Evolutionary conservation across 2,888 invertebrate species (phyloP).

Genomic region (Caprella mutica): DNA sequence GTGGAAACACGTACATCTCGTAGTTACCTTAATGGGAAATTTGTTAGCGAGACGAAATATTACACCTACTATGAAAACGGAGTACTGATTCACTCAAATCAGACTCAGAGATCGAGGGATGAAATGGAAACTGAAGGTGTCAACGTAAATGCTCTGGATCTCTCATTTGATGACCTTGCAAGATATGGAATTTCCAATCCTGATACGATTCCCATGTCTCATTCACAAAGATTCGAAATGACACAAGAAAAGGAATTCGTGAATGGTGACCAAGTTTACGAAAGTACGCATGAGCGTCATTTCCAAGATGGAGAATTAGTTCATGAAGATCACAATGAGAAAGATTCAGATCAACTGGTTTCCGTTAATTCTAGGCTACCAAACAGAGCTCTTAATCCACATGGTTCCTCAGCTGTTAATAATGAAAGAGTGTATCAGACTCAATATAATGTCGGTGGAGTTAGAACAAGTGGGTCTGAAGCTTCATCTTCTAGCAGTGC

Average conservation of each 20-base stretch:
- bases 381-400: neutral
- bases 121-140: slow-evolving; percentile 13
- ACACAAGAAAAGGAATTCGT: slow-evolving; percentile 22
- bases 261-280: slow-evolving; percentile 25
- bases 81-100: slow-evolving; percentile 21
- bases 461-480: no score
- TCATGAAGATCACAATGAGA: slow-evolving; percentile 24
- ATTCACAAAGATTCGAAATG: slow-evolving; percentile 27
- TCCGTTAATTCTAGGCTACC: neutral
- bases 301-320: slow-evolving; percentile 29
- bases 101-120: slow-evolving; percentile 20
- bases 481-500: neutral
- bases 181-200: slow-evolving; percentile 14
- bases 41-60: slow-evolving; percentile 22
- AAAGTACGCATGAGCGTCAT: slow-evolving; percentile 22
- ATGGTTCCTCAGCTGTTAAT: neutral
- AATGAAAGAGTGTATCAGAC: neutral
- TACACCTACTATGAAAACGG: slow-evolving; percentile 25
- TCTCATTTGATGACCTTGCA: slow-evolving; percentile 11
- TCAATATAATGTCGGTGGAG: no score
- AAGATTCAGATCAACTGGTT: slow-evolving; percentile 18
- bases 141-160: slow-evolving; percentile 9
- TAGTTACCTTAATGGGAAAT: slow-evolving; percentile 26
- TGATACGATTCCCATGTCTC: slow-evolving; percentile 14
- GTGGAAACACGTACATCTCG: slow-evolving; percentile 14